Evolutionary conservation across 2,113 vertebrate species (phyloP).

Genomic region (Cyanocitta stelleri): DNA sequence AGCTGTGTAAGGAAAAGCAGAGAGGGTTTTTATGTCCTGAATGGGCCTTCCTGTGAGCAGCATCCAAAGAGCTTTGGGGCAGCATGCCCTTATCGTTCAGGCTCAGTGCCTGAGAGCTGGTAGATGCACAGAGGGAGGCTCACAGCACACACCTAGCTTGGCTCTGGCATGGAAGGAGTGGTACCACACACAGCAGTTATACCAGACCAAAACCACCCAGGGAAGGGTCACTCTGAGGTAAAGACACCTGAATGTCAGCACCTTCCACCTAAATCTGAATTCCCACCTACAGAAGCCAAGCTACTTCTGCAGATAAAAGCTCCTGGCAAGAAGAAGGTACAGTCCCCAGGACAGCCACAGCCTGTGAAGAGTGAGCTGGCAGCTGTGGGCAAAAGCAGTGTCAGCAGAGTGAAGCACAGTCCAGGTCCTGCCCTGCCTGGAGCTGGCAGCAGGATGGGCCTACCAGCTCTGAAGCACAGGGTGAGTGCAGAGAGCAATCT

Average conservation of each 20-base stretch:
- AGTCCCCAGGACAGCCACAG: background rate
- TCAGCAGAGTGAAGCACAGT: background rate
- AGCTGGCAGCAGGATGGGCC: background rate
- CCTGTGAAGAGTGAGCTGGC: background rate
- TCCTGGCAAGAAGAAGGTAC: background rate
- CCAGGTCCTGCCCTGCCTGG: background rate
- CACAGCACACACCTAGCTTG: background rate
- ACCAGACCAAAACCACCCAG: background rate
- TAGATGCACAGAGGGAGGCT: background rate
- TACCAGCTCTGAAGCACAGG: background rate
- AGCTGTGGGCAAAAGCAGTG: background rate
- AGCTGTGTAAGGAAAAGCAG: slow-evolving; percentile 68
- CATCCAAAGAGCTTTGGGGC: background rate
- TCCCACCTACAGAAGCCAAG: background rate
- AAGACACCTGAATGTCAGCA: background rate
- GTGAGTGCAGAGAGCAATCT: background rate
- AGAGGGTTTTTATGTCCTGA: background rate
- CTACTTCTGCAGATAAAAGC: background rate
- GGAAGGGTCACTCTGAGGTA: background rate
- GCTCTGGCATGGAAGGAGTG: background rate
- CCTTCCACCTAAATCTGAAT: background rate
- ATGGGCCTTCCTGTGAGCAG: background rate
- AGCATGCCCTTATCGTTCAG: accelerated
- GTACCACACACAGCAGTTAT: background rate
- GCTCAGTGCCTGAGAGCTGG: background rate